A percentile compares a stretch with the other conserved stretches of the same genome.
phyloP scores from a whole-genome alignment of 2,888 invertebrate species.

The Prosopocoilus inquinatus region DNA sequence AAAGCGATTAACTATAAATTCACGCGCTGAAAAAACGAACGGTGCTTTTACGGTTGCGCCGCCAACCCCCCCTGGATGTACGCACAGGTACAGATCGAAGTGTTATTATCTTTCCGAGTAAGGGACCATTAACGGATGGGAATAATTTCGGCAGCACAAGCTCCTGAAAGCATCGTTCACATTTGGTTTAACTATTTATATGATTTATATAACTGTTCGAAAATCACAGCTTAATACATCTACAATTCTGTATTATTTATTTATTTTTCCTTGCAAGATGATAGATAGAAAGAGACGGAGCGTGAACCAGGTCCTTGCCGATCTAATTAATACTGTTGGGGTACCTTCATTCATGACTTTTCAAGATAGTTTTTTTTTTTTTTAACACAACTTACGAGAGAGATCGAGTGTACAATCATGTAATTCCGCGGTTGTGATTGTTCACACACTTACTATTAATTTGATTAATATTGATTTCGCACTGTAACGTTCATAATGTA shows the following conservation, averaged over 20 bases:
- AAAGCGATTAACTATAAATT: conserved; percentile 35
- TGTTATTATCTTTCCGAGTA: conserved; percentile 13
- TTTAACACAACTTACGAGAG: conserved; percentile 15
- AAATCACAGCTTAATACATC: conserved; percentile 38
- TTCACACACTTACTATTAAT: conserved; percentile 1
- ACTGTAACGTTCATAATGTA: background rate
- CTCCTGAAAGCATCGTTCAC: conserved; percentile 31
- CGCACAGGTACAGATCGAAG: too few species aligned
- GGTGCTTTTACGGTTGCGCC: conserved; percentile 1
- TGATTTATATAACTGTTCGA: conserved; percentile 37
- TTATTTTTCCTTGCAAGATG: background rate
- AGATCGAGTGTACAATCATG: conserved; percentile 11
- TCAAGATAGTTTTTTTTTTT: conserved; percentile 21
- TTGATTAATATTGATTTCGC: background rate
- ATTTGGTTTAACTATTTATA: conserved; percentile 34
- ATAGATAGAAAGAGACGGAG: conserved; percentile 25
- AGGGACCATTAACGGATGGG: conserved; percentile 30
- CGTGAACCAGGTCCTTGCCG: conserved; percentile 29
- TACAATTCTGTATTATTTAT: conserved; percentile 30
- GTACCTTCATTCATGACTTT: conserved; percentile 34
- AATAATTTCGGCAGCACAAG: conserved; percentile 23
- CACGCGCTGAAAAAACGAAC: conserved; percentile 18
- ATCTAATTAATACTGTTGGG: conserved; percentile 38
- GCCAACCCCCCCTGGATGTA: background rate
- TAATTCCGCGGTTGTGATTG: conserved; percentile 20